These are phyloP conservation scores for Gila orcuttii DNA, from an alignment of 2,113 vertebrate genomes.

Conservation along the genomic window DNA sequence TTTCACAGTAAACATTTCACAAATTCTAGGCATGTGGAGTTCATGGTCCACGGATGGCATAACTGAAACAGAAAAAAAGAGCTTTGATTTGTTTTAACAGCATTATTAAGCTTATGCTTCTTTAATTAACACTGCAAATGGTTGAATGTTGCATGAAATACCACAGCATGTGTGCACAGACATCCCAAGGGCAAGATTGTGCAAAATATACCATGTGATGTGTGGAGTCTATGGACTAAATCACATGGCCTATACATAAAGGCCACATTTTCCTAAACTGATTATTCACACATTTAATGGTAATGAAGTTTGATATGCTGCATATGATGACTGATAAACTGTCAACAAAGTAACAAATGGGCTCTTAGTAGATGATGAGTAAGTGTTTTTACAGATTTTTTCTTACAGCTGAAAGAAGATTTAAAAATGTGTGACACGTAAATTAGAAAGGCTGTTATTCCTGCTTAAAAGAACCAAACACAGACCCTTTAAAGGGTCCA, in stretches of 20 bases:
- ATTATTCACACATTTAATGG: slow-evolving; percentile 14
- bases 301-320: slow-evolving; percentile 13
- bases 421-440: slow-evolving; percentile 9
- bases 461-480: neutral
- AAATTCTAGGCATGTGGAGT: slow-evolving; percentile 47
- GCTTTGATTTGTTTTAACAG: slow-evolving; percentile 20
- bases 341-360: slow-evolving; percentile 26
- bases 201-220: slow-evolving; percentile 18
- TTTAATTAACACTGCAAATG: slow-evolving; percentile 30
- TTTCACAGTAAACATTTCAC: slow-evolving; percentile 49
- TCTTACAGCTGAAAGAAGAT: neutral
- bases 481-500: neutral
- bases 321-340: slow-evolving; percentile 24
- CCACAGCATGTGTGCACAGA: neutral
- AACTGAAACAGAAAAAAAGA: slow-evolving; percentile 4
- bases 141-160: neutral
- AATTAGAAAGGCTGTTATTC: neutral
- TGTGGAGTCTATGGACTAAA: neutral
- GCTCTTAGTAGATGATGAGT: neutral
- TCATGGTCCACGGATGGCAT: slow-evolving; percentile 24
- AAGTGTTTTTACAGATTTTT: neutral
- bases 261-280: slow-evolving; percentile 3
- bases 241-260: slow-evolving; percentile 19
- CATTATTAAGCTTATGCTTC: slow-evolving; percentile 29
- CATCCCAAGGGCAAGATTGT: neutral